phyloP scores from a whole-genome alignment of 2,888 invertebrate genomes.

The Altica lythri region DNA sequence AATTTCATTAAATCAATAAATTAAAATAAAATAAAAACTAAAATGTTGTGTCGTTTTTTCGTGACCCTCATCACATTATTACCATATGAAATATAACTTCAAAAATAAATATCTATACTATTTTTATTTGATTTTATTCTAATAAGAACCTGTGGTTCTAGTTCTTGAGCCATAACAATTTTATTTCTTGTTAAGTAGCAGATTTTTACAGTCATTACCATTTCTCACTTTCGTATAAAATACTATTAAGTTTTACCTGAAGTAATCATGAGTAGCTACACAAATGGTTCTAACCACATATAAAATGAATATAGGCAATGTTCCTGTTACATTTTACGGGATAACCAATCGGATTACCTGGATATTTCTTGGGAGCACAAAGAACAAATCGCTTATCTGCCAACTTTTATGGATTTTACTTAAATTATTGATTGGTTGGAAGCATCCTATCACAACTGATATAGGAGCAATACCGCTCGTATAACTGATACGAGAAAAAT shows the following conservation, averaged over 20 bases:
- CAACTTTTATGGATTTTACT: conserved; percentile 20
- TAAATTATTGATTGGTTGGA: conserved; percentile 31
- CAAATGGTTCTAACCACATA: not conserved
- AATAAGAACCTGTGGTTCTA: too few species aligned
- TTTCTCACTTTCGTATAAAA: too few species aligned
- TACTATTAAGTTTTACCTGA: not conserved
- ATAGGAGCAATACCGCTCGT: conserved; percentile 21
- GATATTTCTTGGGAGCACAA: conserved; percentile 14
- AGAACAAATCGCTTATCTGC: conserved; percentile 24
- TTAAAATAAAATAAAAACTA: too few species aligned
- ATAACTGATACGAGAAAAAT: conserved; percentile 21
- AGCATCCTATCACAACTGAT: conserved; percentile 28
- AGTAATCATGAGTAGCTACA: not conserved
- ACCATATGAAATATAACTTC: too few species aligned
- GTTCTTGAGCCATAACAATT: too few species aligned
- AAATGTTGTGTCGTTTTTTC: too few species aligned
- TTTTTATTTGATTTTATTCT: too few species aligned
- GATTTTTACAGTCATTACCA: too few species aligned
- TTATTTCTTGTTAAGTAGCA: too few species aligned
- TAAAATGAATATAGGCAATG: conserved; percentile 12
- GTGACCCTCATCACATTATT: too few species aligned
- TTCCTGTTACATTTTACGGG: conserved; percentile 10
- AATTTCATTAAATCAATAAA: too few species aligned
- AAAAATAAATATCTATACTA: too few species aligned
- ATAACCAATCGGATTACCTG: conserved; percentile 12